Evolutionary conservation across 2,797 vertebrate species (phyloP).

Genomic region (Yasuhikotakia modesta): DNA sequence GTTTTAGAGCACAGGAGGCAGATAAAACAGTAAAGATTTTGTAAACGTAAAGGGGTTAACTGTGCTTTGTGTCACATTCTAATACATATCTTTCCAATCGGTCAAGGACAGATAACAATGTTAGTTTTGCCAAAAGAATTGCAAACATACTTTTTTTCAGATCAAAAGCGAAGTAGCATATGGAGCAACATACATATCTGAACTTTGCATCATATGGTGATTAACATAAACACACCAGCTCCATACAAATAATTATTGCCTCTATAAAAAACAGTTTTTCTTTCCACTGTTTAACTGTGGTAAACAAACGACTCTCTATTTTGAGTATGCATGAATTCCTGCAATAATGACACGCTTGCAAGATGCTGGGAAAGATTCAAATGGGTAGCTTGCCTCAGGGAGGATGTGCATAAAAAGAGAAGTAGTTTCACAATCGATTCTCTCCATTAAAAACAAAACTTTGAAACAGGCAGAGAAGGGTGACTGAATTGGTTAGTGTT

Average conservation of each 20-base stretch:
- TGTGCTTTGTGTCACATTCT: too few species aligned
- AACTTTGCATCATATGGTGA: constrained; percentile 75
- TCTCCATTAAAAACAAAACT: constrained; percentile 54
- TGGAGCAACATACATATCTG: constrained; percentile 79
- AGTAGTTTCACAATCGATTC: constrained; percentile 47
- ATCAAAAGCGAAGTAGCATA: constrained; percentile 52
- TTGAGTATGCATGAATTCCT: constrained; percentile 17
- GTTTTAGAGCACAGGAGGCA: background rate
- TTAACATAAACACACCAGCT: constrained; percentile 78
- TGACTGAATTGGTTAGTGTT: constrained; percentile 62
- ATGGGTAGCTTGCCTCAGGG: constrained; percentile 55
- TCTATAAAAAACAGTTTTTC: constrained; percentile 77
- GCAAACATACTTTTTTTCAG: constrained; percentile 60
- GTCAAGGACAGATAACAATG: too few species aligned
- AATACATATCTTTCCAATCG: too few species aligned
- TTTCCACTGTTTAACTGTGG: constrained; percentile 79
- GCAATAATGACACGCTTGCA: constrained; percentile 36
- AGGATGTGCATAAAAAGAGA: constrained; percentile 66
- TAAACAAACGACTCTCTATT: constrained; percentile 74
- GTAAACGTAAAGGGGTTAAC: background rate
- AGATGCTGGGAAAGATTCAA: constrained; percentile 62
- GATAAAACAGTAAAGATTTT: background rate
- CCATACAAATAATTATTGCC: constrained; percentile 82
- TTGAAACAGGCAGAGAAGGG: background rate
- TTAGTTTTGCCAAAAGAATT: constrained; percentile 33